Evolutionary conservation across 1,140 invertebrate genomes (phyloP).

Genomic region (Drosophila yakuba): DNA sequence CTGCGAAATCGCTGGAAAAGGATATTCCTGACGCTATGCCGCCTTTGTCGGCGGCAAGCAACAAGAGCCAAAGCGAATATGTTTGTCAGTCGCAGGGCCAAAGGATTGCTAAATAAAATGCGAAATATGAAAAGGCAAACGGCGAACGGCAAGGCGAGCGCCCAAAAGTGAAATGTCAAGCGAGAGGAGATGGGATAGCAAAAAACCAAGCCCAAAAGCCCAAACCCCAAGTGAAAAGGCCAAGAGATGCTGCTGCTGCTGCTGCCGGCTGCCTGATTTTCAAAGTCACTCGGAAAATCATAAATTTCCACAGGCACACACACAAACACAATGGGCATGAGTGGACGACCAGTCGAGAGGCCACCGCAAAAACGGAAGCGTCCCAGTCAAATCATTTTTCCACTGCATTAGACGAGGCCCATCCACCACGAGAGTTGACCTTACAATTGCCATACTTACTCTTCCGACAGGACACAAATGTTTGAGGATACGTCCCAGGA

Average conservation of each 20-base stretch:
- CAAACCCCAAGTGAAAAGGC: constrained; percentile 18
- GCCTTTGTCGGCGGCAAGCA: constrained; percentile 35
- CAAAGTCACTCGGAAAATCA: constrained; percentile 79
- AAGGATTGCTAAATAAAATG: constrained; percentile 38
- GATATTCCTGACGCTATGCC: constrained; percentile 7
- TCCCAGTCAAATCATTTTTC: constrained; percentile 78
- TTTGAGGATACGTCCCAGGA: constrained; percentile 4
- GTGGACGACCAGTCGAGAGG: constrained; percentile 43
- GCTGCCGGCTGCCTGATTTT: constrained; percentile 49
- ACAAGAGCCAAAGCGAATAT: constrained; percentile 25
- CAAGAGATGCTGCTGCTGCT: constrained; percentile 23
- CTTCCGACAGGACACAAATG: constrained; percentile 14
- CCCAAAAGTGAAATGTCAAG: constrained; percentile 79
- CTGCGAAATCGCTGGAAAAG: constrained; percentile 20
- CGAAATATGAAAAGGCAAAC: constrained; percentile 58
- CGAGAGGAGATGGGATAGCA: constrained; percentile 49
- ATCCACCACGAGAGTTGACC: constrained; percentile 44
- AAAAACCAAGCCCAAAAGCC: constrained; percentile 4
- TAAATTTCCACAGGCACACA: constrained; percentile 69
- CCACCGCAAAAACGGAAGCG: constrained; percentile 65
- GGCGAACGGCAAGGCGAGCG: constrained; percentile 43
- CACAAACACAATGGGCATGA: constrained; percentile 20
- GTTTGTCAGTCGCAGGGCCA: constrained; percentile 24
- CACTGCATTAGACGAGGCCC: constrained; percentile 73
- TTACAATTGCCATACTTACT: constrained; percentile 45